Evolutionary conservation across 2,888 invertebrate genomes (phyloP), one percentile per base, ranked within the genome.

Genomic region (Latrodectus hesperus): DNA sequence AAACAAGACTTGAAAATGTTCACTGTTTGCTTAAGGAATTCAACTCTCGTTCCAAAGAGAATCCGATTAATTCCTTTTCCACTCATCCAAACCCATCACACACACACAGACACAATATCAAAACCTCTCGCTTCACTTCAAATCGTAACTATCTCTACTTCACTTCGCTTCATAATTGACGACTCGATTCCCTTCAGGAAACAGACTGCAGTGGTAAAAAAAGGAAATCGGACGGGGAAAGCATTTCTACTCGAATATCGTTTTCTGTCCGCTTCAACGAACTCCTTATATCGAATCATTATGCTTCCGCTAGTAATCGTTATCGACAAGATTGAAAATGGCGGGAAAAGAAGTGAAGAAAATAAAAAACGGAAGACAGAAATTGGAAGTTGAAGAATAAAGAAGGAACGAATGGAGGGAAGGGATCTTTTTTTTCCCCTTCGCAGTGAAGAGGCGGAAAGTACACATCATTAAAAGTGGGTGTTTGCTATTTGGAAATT

Each of bases 381-480:
- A 68, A 17, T 11, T 26, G 67, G 67, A 68, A 26, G 67, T 22
- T 22, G 26, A 22, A 26, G 67, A 22, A 68, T 22, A 22, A 22
- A 26, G 67, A 22, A 68, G 26, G 67, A 68, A 68, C 12, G 26
- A 22, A 68, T 17, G 67, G 12, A 9, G 12, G 16, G n/a, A 60
- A 60, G n/a, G 10, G n/a, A 11, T 16, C 10, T 60, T 10, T 60
- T 60, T 60, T 11, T 60, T 60, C n/a, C n/a, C n/a, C n/a, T 22
- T 22, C 22, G 22, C n/a, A 16, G 60, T 16, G 17, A 84, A 77
- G 84, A 65, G 78, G 73, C 65, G 72, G 53, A 65, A 78, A 78
- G 84, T 73, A 84, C 84, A 84, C 84, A 84, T 84, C 84, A 84
- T 84, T 84, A 84, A 84, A 84, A 84, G 51, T 78, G 77, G 55